Conservation (phyloP, 2,797 vertebrate genomes). For the Chelonia mydas region DNA sequence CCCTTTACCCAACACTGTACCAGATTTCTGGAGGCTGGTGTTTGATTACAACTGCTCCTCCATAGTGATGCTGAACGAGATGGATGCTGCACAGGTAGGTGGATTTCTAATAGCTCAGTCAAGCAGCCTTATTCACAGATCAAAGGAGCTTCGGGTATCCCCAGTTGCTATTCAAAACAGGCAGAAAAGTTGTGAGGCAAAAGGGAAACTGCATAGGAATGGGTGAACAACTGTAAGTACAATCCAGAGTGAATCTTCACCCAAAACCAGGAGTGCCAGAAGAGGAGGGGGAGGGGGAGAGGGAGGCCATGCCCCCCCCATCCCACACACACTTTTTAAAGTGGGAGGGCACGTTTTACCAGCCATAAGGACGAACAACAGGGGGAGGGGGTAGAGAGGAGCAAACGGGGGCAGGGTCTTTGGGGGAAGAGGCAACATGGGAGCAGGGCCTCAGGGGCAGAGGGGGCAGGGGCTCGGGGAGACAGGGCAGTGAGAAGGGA, state of each 20-base stretch:
- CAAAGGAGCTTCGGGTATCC: neutral
- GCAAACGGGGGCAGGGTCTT: too few species aligned
- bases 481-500: too few species aligned
- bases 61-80: conserved; percentile 97
- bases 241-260: neutral
- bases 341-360: too few species aligned
- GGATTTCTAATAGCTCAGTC: neutral
- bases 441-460: too few species aligned
- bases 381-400: too few species aligned
- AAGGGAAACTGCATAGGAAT: neutral
- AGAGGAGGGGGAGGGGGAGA: too few species aligned
- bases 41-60: conserved; percentile 99
- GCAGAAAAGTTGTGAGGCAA: neutral
- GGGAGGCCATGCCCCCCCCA: too few species aligned
- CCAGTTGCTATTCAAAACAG: neutral
- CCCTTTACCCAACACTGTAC: conserved; percentile 95
- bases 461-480: too few species aligned
- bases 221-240: neutral
- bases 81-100: conserved; percentile 93
- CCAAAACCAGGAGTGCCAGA: too few species aligned
- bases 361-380: too few species aligned
- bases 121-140: neutral
- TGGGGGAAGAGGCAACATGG: too few species aligned
- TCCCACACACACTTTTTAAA: too few species aligned
- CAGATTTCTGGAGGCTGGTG: conserved; percentile 98